These are phyloP conservation scores for Imbricaverruca yamaguchii DNA, from an alignment of 2,888 invertebrate species.

Conservation along the genomic window DNA sequence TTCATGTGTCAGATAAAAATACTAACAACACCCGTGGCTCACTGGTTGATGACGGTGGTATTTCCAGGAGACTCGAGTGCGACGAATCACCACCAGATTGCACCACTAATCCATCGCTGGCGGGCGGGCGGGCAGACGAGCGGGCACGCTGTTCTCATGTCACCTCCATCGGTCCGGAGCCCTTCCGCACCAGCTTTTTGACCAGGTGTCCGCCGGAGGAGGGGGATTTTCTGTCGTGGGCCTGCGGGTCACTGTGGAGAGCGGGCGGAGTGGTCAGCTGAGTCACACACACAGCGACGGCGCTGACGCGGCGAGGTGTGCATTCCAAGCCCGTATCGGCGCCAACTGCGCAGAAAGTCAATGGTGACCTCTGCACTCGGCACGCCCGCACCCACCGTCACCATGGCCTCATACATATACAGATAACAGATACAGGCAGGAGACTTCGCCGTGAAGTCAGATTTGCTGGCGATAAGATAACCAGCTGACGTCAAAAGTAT, in stretches of 20 bases:
- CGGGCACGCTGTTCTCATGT: background rate
- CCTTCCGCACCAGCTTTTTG: background rate
- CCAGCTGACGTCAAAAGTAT: no score
- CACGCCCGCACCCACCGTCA: no score
- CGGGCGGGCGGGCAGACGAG: background rate
- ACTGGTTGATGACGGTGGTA: background rate
- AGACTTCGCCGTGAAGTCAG: no score
- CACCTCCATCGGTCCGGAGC: slow-evolving; percentile 4
- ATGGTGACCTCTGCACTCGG: no score
- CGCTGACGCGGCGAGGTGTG: no score
- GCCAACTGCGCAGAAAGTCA: no score
- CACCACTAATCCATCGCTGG: background rate
- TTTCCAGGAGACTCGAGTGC: background rate
- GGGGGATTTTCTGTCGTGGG: background rate
- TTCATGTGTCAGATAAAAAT: background rate
- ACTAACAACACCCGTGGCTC: background rate
- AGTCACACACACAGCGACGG: no score
- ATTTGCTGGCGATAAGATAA: no score
- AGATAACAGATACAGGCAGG: no score
- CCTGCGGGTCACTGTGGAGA: background rate
- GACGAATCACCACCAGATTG: background rate
- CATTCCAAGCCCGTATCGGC: no score
- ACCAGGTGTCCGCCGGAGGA: background rate
- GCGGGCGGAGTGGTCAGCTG: background rate
- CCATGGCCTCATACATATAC: no score